Evolutionary conservation across 2,888 invertebrate genomes (phyloP).

Genomic region (Rosalia funebris): DNA sequence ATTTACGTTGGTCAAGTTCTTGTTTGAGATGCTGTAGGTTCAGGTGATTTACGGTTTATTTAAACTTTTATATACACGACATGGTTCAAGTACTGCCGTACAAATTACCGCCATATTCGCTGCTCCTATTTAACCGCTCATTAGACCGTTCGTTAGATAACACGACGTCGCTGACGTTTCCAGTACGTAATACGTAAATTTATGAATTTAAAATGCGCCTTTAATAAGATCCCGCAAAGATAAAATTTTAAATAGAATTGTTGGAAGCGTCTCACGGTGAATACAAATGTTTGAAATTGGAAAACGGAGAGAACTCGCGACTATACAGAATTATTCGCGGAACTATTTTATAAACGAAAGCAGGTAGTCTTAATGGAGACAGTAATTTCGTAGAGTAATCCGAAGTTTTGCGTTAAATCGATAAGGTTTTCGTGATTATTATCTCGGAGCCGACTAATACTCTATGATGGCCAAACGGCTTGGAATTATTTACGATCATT

Average conservation of each 20-base stretch:
- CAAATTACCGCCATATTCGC: too few species aligned
- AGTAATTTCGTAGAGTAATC: neutral
- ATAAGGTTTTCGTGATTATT: neutral
- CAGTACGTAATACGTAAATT: neutral
- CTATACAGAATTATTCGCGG: neutral
- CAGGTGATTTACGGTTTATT: too few species aligned
- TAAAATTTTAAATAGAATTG: neutral
- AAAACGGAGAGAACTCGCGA: neutral
- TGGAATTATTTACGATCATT: too few species aligned
- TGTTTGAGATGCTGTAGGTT: too few species aligned
- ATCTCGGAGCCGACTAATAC: too few species aligned
- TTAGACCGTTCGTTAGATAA: too few species aligned
- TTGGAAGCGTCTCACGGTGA: neutral
- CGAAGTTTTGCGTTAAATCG: neutral
- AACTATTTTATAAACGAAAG: neutral
- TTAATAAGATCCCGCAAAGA: neutral
- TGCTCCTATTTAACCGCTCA: too few species aligned
- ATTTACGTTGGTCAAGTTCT: too few species aligned
- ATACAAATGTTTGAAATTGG: neutral
- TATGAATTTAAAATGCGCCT: neutral
- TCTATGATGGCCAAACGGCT: too few species aligned
- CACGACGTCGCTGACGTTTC: neutral
- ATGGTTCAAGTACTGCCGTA: too few species aligned
- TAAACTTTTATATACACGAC: too few species aligned
- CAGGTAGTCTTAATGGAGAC: neutral